phyloP scores from a whole-genome alignment of 2,888 invertebrate species.

The Chalcis sispes region DNA sequence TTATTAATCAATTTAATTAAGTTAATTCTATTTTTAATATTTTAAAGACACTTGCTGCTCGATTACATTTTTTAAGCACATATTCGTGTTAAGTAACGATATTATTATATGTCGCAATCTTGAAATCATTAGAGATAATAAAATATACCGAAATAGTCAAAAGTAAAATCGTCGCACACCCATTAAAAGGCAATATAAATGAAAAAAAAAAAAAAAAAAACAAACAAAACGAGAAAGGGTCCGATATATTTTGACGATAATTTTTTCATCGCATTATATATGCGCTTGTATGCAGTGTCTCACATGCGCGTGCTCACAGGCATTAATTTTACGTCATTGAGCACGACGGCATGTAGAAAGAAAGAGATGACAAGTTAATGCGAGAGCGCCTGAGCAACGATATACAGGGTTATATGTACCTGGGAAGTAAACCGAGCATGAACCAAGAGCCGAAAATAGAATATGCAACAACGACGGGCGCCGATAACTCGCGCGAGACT shows the following conservation, averaged over 20 bases:
- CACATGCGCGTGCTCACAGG: background rate
- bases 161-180: no score
- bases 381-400: background rate
- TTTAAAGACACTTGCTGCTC: no score
- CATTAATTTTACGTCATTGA: slow-evolving; percentile 55
- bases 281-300: background rate
- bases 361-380: slow-evolving; percentile 31
- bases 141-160: no score
- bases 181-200: no score
- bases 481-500: background rate
- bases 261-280: slow-evolving; percentile 35
- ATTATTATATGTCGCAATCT: no score
- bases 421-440: slow-evolving; percentile 43
- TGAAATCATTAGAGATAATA: no score
- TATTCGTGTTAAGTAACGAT: no score
- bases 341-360: background rate
- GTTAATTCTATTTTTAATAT: no score
- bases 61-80: no score
- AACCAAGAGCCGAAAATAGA: slow-evolving; percentile 41
- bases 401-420: slow-evolving; percentile 5
- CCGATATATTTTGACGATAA: slow-evolving; percentile 16
- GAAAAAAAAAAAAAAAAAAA: background rate
- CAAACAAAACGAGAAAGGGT: background rate
- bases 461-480: background rate
- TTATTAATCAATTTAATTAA: no score